Conservation (phyloP, 2,797 vertebrate species). For the Cetoscarus ocellatus region DNA sequence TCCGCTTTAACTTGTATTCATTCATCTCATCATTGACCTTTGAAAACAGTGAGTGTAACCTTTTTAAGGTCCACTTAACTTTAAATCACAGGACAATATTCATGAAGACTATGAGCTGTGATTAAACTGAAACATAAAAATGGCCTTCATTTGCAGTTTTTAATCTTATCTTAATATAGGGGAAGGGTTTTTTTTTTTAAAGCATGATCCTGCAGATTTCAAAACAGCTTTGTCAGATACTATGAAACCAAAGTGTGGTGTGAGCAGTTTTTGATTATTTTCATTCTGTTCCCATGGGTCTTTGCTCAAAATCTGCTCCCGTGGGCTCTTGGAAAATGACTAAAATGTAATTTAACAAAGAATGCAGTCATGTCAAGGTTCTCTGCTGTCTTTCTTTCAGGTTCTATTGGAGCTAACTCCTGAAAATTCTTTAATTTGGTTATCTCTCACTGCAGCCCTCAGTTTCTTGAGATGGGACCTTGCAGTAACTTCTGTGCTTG, state of each 20-base stretch:
- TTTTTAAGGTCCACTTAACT: neutral
- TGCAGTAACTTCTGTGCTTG: too few relatives aligned
- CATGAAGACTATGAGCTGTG: neutral
- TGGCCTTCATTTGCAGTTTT: too few relatives aligned
- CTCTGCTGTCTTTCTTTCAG: neutral
- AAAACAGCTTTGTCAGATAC: neutral
- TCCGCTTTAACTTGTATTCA: too few relatives aligned
- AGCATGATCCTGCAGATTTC: neutral
- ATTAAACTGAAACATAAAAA: neutral
- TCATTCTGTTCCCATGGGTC: neutral
- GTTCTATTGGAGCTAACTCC: neutral
- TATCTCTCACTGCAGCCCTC: slow-evolving; percentile 8
- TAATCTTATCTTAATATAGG: too few relatives aligned
- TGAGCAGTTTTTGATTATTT: too few relatives aligned
- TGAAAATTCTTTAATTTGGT: slow-evolving; percentile 28
- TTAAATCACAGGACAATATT: neutral
- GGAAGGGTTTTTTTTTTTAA: neutral
- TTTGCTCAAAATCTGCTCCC: slow-evolving; percentile 2
- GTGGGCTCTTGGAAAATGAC: slow-evolving; percentile 9
- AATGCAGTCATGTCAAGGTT: slow-evolving; percentile 15
- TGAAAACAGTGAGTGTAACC: neutral
- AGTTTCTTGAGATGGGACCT: too few relatives aligned
- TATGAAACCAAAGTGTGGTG: too few relatives aligned
- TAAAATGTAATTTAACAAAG: slow-evolving; percentile 7
- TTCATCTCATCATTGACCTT: neutral